Percentiles rank a stretch among this genome's conserved stretches.
phyloP scores from a whole-genome alignment of 2,113 vertebrate species.

The Caloenas nicobarica region DNA sequence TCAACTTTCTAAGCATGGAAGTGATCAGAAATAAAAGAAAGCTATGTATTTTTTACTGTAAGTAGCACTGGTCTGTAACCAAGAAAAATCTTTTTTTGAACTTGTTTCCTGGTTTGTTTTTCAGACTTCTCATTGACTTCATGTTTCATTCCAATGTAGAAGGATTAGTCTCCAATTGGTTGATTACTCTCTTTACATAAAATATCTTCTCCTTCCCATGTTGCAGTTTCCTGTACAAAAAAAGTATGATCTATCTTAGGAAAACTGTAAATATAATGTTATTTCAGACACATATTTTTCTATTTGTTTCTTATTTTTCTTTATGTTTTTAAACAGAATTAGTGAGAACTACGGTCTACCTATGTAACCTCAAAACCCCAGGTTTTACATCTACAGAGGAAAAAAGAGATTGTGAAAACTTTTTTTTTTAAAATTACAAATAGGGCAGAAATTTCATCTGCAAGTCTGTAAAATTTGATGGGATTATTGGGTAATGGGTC shows the following conservation, averaged over 20 bases:
- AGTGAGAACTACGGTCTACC: not conserved
- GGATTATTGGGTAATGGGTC: not conserved
- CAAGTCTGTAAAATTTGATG: not conserved
- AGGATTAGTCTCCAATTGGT: not conserved
- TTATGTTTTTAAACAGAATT: not conserved
- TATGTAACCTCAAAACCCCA: not conserved
- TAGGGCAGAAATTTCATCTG: not conserved
- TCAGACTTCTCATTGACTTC: not conserved
- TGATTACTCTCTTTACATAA: not conserved
- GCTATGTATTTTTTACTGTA: not conserved
- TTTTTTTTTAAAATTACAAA: not conserved
- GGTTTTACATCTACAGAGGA: not conserved
- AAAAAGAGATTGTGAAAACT: not conserved
- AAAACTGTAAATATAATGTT: not conserved
- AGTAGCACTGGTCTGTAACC: not conserved
- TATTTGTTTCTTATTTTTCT: not conserved
- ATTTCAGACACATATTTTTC: not conserved
- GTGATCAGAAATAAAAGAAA: not conserved
- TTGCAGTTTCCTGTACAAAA: not conserved
- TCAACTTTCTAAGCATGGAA: not conserved
- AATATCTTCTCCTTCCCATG: not conserved
- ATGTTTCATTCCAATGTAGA: not conserved
- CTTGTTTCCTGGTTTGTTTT: not conserved
- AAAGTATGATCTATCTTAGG: not conserved
- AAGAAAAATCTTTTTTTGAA: not conserved